Conservation (phyloP, 2,797 vertebrate genomes). For the Lepidocolaptes lacrymiger region DNA sequence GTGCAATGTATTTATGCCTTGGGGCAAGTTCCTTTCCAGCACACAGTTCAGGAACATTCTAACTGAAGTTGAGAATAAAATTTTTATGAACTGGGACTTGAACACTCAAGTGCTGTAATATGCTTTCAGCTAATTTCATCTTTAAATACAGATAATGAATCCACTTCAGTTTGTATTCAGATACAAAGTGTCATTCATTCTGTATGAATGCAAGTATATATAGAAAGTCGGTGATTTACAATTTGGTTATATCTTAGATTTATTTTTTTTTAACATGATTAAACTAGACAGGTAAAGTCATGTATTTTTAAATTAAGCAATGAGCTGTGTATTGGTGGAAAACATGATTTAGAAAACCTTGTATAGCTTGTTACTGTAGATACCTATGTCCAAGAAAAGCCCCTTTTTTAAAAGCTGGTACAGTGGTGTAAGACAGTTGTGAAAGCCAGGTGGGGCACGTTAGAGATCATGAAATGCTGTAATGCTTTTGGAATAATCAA, state of each 20-base stretch:
- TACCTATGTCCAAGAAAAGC: not conserved
- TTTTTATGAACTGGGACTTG: slow-evolving; percentile 61
- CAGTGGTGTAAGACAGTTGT: not conserved
- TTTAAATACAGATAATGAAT: slow-evolving; percentile 61
- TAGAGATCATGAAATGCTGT: not conserved
- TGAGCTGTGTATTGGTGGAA: not conserved
- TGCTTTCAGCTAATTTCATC: slow-evolving; percentile 56
- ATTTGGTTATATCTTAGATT: not conserved
- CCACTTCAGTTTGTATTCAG: slow-evolving; percentile 26
- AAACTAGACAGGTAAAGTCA: not conserved
- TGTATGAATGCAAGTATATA: not conserved
- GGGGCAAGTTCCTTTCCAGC: slow-evolving; percentile 25
- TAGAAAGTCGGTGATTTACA: not conserved
- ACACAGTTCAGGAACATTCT: not conserved
- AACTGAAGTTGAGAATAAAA: slow-evolving; percentile 50
- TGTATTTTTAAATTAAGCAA: not conserved
- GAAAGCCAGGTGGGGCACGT: not conserved
- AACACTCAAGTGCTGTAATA: slow-evolving; percentile 45
- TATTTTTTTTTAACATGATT: not conserved
- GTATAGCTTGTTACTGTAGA: not conserved
- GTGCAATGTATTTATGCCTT: not conserved
- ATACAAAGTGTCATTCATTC: slow-evolving; percentile 8
- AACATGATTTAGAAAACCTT: not conserved
- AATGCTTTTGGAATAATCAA: not conserved
- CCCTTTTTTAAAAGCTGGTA: not conserved